Evolutionary conservation across 2,888 invertebrate genomes (phyloP).

Genomic region (Ceratothoa steindachneri): DNA sequence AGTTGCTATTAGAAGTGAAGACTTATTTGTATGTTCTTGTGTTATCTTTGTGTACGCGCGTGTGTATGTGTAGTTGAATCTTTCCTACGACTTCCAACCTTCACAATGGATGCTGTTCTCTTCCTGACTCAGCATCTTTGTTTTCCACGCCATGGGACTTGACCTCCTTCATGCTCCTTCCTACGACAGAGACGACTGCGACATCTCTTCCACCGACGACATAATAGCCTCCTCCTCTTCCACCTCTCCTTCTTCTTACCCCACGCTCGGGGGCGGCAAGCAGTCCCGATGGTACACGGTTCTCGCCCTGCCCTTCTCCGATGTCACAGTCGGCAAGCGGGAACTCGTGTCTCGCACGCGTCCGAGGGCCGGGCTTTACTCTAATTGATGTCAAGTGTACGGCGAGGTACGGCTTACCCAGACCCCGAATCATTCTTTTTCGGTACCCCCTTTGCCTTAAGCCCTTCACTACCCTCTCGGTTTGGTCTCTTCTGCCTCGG

Average conservation of each 20-base stretch:
- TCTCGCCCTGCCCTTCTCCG: slow-evolving; percentile 85
- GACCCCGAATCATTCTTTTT: too few species aligned
- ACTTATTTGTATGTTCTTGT: too few species aligned
- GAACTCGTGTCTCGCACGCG: slow-evolving; percentile 60
- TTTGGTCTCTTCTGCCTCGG: too few species aligned
- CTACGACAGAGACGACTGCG: slow-evolving; percentile 4
- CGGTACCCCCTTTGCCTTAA: too few species aligned
- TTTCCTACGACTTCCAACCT: too few species aligned
- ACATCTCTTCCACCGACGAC: slow-evolving; percentile 4
- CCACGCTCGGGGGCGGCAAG: background rate
- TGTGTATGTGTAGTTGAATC: too few species aligned
- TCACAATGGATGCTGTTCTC: too few species aligned
- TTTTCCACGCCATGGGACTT: slow-evolving; percentile 1
- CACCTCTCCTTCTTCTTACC: too few species aligned
- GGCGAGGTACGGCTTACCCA: background rate
- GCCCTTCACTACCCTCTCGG: too few species aligned
- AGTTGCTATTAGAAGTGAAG: too few species aligned
- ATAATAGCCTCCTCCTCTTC: background rate
- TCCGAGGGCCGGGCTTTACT: slow-evolving; percentile 77
- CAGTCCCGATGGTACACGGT: slow-evolving; percentile 66
- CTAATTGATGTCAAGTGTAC: slow-evolving; percentile 55
- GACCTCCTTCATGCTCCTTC: slow-evolving; percentile 5
- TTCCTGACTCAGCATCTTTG: background rate
- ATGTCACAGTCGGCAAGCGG: slow-evolving; percentile 83
- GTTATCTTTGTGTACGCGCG: too few species aligned